These are phyloP conservation scores for Larimichthys crocea DNA, from an alignment of 2,113 vertebrate species.

Conservation along the genomic window DNA sequence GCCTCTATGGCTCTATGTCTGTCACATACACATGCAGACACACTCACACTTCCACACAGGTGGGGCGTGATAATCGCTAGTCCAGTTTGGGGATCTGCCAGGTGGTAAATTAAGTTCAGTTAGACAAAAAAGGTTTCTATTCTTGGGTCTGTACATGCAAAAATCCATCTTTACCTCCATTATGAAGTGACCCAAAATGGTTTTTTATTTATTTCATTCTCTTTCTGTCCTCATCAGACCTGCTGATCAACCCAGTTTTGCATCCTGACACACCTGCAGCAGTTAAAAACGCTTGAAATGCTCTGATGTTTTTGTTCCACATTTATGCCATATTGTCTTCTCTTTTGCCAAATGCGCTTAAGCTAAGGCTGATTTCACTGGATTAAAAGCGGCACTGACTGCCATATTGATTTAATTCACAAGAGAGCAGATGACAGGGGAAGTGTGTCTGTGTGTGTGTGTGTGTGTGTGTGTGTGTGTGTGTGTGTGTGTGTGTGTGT, in stretches of 20 bases:
- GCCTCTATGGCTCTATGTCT: constrained; percentile 17
- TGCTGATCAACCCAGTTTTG: background rate
- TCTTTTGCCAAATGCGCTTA: constrained; percentile 54
- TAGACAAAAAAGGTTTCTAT: constrained; percentile 9
- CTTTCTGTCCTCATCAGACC: background rate
- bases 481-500: constrained; percentile 6
- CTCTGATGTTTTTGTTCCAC: constrained; percentile 26
- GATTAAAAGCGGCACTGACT: constrained; percentile 54
- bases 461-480: constrained; percentile 10
- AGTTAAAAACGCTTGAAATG: constrained; percentile 2
- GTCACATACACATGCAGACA: background rate
- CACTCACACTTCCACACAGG: constrained; percentile 44
- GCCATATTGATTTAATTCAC: constrained; percentile 60
- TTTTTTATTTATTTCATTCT: background rate
- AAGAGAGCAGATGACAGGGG: constrained; percentile 37
- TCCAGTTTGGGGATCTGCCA: constrained; percentile 56
- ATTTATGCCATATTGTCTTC: constrained; percentile 47
- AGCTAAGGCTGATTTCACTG: constrained; percentile 48
- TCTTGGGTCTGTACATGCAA: background rate
- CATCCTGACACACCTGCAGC: constrained; percentile 32
- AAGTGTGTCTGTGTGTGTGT: background rate
- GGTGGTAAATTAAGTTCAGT: constrained; percentile 44
- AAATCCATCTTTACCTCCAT: constrained; percentile 7
- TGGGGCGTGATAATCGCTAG: constrained; percentile 45
- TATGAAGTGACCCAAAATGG: constrained; percentile 16